Percentiles rank a stretch among this genome's conserved stretches.
phyloP scores from a whole-genome alignment of 23 tunicate species.

The Clavelina lepadiformis region DNA sequence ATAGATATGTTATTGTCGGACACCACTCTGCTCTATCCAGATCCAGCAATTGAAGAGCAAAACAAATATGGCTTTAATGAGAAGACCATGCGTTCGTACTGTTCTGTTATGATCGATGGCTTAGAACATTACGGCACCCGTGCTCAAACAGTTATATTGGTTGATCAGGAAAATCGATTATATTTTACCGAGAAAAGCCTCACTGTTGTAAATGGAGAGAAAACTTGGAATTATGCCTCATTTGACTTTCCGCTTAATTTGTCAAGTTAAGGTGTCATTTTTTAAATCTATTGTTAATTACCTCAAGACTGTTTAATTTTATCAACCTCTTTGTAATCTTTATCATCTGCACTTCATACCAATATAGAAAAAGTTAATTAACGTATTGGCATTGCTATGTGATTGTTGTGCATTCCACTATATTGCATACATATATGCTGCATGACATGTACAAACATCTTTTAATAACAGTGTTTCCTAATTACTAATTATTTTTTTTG shows the following conservation, averaged over 20 bases:
- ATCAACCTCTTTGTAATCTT: too few relatives aligned
- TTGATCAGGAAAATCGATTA: slow-evolving; percentile 54
- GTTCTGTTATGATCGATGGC: slow-evolving; percentile 56
- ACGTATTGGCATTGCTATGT: too few relatives aligned
- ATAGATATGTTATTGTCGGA: slow-evolving; percentile 49
- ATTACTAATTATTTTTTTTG: too few relatives aligned
- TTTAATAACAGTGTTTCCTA: too few relatives aligned
- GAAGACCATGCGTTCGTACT: slow-evolving; percentile 23
- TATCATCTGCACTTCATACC: too few relatives aligned
- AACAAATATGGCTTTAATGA: neutral
- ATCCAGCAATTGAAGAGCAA: slow-evolving; percentile 37
- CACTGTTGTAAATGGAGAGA: neutral
- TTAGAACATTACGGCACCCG: slow-evolving; percentile 54
- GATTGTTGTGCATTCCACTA: too few relatives aligned
- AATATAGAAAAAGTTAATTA: too few relatives aligned
- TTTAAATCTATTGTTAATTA: too few relatives aligned
- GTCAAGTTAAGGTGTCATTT: too few relatives aligned
- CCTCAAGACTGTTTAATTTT: too few relatives aligned
- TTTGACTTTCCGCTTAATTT: slow-evolving; percentile 10
- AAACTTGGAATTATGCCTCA: neutral
- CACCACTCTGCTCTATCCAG: slow-evolving; percentile 56
- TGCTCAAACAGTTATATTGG: slow-evolving; percentile 59
- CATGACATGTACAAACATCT: too few relatives aligned
- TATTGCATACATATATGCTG: too few relatives aligned
- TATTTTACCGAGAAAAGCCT: slow-evolving; percentile 38